Evolutionary conservation across 2,113 vertebrate genomes (phyloP).

Genomic region (Geococcyx californianus): DNA sequence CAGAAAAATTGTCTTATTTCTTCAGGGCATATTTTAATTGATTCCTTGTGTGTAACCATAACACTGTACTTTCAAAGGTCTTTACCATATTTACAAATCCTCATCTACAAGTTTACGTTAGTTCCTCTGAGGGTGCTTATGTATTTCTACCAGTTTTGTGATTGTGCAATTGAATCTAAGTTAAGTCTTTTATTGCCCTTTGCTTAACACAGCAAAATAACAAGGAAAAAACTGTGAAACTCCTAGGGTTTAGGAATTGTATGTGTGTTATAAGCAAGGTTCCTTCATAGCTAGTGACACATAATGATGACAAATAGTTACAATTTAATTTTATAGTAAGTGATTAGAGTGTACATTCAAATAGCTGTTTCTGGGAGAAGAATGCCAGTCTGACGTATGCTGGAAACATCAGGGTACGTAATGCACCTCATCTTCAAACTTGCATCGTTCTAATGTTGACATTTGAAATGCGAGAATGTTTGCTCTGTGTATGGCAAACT

Average conservation of each 20-base stretch:
- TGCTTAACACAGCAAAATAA: no score
- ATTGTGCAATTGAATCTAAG: neutral
- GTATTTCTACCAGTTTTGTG: neutral
- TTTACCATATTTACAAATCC: neutral
- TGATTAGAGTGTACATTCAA: neutral
- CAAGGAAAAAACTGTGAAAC: neutral
- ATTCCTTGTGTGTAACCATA: neutral
- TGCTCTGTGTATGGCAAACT: neutral
- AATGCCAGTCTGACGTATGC: neutral
- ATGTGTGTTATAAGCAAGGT: neutral
- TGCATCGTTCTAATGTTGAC: accelerated
- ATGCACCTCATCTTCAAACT: neutral
- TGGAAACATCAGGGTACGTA: neutral
- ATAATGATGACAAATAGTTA: neutral
- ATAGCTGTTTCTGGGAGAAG: neutral
- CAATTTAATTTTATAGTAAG: neutral
- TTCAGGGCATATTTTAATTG: neutral
- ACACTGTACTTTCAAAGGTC: neutral
- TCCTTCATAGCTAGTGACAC: neutral
- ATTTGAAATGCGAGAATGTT: neutral
- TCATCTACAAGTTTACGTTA: neutral
- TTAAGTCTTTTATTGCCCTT: neutral
- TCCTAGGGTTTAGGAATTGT: neutral
- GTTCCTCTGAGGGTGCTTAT: neutral
- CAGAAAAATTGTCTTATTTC: neutral